These are phyloP conservation scores for Whitmania pigra DNA, from an alignment of 1,140 invertebrate species.

Conservation along the genomic window DNA sequence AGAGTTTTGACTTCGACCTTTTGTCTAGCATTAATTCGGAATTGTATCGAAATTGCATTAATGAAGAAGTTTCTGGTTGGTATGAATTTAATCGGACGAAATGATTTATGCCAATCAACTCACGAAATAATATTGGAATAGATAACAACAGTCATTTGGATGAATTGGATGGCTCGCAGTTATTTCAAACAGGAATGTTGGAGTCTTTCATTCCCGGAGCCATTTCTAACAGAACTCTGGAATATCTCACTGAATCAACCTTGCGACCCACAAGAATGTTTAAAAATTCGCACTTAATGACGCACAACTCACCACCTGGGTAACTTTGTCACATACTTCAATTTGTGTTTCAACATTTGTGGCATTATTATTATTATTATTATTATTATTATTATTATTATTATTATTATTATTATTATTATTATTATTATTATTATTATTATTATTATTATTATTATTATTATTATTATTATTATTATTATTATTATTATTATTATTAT, in stretches of 20 bases:
- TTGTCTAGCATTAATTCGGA: background rate
- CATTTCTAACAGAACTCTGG: constrained; percentile 24
- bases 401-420: background rate
- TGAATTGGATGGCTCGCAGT: background rate
- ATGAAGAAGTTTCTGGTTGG: background rate
- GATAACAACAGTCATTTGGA: background rate
- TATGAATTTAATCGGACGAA: background rate
- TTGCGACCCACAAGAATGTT: constrained; percentile 7
- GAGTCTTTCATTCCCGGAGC: constrained; percentile 23
- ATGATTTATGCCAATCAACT: background rate
- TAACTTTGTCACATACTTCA: background rate
- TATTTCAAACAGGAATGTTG: background rate
- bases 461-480: background rate
- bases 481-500: background rate
- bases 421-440: background rate
- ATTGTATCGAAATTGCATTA: constrained; percentile 5
- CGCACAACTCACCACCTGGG: background rate
- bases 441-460: background rate
- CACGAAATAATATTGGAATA: background rate
- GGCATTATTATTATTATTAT: background rate
- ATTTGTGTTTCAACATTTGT: background rate
- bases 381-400: background rate
- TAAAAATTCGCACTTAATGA: constrained; percentile 6
- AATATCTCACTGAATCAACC: constrained; percentile 21
- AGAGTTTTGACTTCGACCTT: too few relatives aligned